Conservation (phyloP, 2,113 vertebrate species). For the Ammodytes marinus region DNA sequence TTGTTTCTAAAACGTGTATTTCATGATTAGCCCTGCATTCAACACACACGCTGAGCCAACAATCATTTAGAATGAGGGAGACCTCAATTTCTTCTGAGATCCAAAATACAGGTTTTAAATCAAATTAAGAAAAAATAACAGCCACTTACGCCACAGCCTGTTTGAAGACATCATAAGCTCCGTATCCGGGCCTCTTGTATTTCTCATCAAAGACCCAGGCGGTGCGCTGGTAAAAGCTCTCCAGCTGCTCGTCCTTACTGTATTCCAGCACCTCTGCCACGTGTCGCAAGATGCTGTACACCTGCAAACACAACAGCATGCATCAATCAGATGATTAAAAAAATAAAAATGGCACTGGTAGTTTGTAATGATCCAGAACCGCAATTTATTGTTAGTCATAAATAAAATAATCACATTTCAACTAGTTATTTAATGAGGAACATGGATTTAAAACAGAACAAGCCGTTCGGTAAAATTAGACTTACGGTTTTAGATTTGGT, state of each 20-base stretch:
- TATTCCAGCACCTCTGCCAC: slow-evolving; percentile 98
- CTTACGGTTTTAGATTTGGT: slow-evolving; percentile 99
- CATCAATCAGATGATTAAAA: background rate
- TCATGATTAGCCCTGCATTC: background rate
- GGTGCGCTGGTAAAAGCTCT: slow-evolving; percentile 96
- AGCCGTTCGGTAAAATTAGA: background rate
- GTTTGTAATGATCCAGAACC: background rate
- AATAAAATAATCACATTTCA: background rate
- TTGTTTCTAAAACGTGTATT: too few species aligned
- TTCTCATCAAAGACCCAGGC: slow-evolving; percentile 99
- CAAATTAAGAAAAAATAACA: too few species aligned
- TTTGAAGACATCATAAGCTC: slow-evolving; percentile 98
- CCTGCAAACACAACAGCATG: slow-evolving; percentile 79
- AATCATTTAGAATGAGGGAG: too few species aligned
- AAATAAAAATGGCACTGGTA: too few species aligned
- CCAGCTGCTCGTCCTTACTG: slow-evolving; percentile 97
- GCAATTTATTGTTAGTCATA: background rate
- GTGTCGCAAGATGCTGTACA: slow-evolving; percentile 98
- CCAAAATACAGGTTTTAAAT: too few species aligned
- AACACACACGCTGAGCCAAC: fast-evolving
- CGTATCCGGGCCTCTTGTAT: slow-evolving; percentile 96
- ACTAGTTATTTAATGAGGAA: background rate
- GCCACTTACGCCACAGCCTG: slow-evolving; percentile 95
- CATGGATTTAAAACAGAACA: background rate
- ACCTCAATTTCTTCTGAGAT: too few species aligned